Percentiles rank a stretch among this genome's conserved stretches.
phyloP scores from a whole-genome alignment of 2,888 invertebrate genomes.

The Ennomos erosarius region DNA sequence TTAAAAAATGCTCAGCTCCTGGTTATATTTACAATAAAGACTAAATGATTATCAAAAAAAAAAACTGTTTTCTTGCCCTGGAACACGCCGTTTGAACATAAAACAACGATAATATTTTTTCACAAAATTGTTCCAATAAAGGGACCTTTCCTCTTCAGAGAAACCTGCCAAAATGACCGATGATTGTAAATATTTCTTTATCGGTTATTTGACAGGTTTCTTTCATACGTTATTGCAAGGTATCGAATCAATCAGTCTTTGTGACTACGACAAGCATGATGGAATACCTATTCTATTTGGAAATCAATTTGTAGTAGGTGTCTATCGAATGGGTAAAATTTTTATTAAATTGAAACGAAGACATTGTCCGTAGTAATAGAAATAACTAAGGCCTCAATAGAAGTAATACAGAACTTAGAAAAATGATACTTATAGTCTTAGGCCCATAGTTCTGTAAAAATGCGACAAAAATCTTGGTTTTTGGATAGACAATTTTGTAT shows the following conservation, averaged over 20 bases:
- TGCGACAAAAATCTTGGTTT: no score
- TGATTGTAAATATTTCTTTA: constrained; percentile 41
- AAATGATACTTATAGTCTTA: no score
- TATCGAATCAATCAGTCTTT: constrained; percentile 48
- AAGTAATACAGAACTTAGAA: no score
- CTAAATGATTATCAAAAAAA: no score
- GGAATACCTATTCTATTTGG: constrained; percentile 4
- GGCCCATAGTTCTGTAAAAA: no score
- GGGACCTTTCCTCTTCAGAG: constrained; percentile 1
- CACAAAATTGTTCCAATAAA: neutral
- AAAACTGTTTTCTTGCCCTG: no score
- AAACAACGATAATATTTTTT: constrained; percentile 10
- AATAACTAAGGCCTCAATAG: no score
- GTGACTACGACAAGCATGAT: constrained; percentile 6
- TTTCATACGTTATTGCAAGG: neutral
- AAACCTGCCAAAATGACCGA: constrained; percentile 34
- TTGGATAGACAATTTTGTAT: no score
- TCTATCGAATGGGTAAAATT: neutral
- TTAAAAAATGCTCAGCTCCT: no score
- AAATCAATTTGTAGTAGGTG: constrained; percentile 4
- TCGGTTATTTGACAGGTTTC: constrained; percentile 7
- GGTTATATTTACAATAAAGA: no score
- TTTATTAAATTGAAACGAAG: no score
- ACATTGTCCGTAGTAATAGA: no score
- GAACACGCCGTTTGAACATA: neutral